Evolutionary conservation across 2,888 invertebrate genomes (phyloP).

Genomic region (Drosophila pseudotakahashii): DNA sequence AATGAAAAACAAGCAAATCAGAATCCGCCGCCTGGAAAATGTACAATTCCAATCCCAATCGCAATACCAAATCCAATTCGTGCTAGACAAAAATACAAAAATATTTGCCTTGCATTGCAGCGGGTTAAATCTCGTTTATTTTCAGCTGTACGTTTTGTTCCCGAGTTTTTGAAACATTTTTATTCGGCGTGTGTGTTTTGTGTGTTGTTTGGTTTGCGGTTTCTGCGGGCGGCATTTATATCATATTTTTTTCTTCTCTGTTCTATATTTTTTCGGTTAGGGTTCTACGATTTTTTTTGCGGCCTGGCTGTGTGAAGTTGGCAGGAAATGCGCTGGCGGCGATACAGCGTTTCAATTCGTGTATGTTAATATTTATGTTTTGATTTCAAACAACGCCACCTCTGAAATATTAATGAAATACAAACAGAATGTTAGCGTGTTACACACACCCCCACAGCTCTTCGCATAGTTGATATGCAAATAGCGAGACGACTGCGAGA

Average conservation of each 20-base stretch:
- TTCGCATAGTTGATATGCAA: constrained; percentile 74
- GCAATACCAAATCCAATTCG: constrained; percentile 45
- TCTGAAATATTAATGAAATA: constrained; percentile 82
- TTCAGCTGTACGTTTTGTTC: constrained; percentile 41
- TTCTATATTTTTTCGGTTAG: constrained; percentile 26
- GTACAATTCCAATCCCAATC: constrained; percentile 33
- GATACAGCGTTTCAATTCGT: constrained; percentile 80
- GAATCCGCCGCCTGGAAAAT: constrained; percentile 31
- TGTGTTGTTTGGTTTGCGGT: constrained; percentile 70
- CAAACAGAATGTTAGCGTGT: constrained; percentile 79
- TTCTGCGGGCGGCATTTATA: constrained; percentile 76
- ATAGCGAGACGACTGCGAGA: constrained; percentile 63
- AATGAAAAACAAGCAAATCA: constrained; percentile 76
- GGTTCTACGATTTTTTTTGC: constrained; percentile 2
- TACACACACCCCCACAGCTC: constrained; percentile 41
- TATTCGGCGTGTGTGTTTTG: constrained; percentile 26
- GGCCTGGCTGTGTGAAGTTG: constrained; percentile 15
- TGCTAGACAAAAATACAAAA: constrained; percentile 78
- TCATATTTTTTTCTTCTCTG: constrained; percentile 60
- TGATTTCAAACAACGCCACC: constrained; percentile 81
- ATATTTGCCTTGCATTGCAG: constrained; percentile 72
- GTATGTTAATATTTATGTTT: constrained; percentile 82
- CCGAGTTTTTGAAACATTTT: constrained; percentile 60
- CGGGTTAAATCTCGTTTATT: constrained; percentile 63
- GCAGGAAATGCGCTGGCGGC: constrained; percentile 74